phyloP scores from a whole-genome alignment of 2,113 vertebrate species.

The Pavo muticus region DNA sequence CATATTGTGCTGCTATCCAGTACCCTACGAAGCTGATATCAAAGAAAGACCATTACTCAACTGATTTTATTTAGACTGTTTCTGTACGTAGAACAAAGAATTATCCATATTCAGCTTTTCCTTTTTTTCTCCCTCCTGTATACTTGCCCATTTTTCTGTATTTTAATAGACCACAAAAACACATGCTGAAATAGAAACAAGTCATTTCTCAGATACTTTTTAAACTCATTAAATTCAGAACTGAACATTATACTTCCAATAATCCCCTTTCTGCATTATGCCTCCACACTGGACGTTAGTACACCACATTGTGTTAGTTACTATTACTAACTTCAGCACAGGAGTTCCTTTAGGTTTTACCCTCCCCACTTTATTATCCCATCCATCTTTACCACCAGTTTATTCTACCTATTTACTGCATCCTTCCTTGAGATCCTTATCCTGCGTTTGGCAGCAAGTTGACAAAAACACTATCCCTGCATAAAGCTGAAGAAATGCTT shows the following conservation, averaged over 20 bases:
- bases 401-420: background rate
- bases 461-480: background rate
- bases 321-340: background rate
- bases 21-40: background rate
- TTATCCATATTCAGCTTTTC: background rate
- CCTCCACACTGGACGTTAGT: background rate
- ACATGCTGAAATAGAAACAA: background rate
- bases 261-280: background rate
- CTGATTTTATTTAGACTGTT: slow-evolving; percentile 14
- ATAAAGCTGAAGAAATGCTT: background rate
- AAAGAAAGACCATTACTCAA: slow-evolving; percentile 20
- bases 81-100: slow-evolving; percentile 13
- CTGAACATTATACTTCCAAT: background rate
- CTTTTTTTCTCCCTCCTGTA: fast-evolving
- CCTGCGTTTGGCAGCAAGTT: background rate
- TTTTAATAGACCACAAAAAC: background rate
- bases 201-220: background rate
- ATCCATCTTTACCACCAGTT: background rate
- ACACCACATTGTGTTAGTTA: background rate
- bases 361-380: background rate
- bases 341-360: background rate
- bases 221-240: background rate
- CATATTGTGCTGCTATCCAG: slow-evolving; percentile 12
- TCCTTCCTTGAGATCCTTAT: background rate
- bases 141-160: background rate